phyloP scores from a whole-genome alignment of 2,113 vertebrate genomes.

The Cyanoramphus novaezelandiae region DNA sequence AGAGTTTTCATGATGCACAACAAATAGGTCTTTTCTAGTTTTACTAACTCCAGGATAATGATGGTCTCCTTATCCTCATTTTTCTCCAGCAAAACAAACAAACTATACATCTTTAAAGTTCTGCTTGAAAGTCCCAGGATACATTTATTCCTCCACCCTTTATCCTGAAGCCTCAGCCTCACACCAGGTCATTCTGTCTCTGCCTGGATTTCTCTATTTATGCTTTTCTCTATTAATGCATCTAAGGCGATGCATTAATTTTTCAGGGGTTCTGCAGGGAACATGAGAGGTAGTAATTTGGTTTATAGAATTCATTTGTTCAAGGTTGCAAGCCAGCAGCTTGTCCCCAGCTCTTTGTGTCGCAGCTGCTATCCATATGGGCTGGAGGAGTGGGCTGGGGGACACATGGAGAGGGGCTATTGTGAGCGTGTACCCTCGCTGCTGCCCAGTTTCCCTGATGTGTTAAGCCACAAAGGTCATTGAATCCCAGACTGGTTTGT shows the following conservation, averaged over 20 bases:
- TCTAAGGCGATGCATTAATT: not conserved
- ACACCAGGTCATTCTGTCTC: not conserved
- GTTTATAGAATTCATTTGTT: not conserved
- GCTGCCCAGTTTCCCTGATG: not conserved
- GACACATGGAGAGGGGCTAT: rapidly evolving
- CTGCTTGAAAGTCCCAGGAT: not conserved
- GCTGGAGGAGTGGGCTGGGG: not conserved
- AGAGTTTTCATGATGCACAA: not conserved
- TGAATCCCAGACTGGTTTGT: not conserved
- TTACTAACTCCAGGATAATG: not conserved
- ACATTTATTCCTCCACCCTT: not conserved
- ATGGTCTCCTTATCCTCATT: not conserved
- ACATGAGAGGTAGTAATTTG: not conserved
- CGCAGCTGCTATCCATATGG: not conserved
- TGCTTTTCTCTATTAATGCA: not conserved
- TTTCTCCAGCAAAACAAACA: not conserved
- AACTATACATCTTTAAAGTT: not conserved
- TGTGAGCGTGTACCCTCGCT: rapidly evolving
- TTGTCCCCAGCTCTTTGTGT: not conserved
- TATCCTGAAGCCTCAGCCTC: not conserved
- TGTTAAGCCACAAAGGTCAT: not conserved
- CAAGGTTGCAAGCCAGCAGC: not conserved
- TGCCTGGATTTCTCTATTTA: not conserved
- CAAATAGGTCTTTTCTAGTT: not conserved
- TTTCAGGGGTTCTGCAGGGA: not conserved